These are phyloP conservation scores for Blera fallax DNA, from an alignment of 2,888 invertebrate genomes.

Conservation along the genomic window DNA sequence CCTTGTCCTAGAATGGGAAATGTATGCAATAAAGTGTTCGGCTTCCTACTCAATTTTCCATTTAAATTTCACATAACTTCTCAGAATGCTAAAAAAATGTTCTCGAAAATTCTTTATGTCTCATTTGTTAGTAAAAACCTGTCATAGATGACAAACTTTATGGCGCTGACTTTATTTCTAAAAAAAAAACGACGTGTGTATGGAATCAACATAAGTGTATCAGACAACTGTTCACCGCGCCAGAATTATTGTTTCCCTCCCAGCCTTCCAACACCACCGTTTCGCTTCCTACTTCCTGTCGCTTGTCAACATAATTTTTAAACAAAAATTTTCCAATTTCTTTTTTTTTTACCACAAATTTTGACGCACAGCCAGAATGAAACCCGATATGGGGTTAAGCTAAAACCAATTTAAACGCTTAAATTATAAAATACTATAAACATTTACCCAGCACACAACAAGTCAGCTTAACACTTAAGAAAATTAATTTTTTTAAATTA, in stretches of 20 bases:
- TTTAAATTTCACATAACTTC: not conserved
- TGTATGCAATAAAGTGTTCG: not conserved
- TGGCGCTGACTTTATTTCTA: conserved; percentile 8
- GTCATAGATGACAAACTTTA: conserved; percentile 26
- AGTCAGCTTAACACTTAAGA: not conserved
- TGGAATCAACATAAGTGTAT: not conserved
- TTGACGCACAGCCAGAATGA: conserved; percentile 21
- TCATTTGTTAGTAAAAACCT: not conserved
- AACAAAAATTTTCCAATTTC: not conserved
- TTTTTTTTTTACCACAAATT: not conserved
- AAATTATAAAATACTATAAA: not conserved
- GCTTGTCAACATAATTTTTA: conserved; percentile 3
- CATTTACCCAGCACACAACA: not conserved
- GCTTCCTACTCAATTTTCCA: not conserved
- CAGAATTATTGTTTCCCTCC: not conserved
- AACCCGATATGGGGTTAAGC: conserved; percentile 24
- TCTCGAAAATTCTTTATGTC: not conserved
- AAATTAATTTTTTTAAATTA: conserved; percentile 21
- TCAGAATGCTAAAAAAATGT: not conserved
- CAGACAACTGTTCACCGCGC: conserved; percentile 2
- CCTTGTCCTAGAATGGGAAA: not conserved
- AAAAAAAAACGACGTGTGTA: not conserved
- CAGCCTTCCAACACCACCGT: not conserved
- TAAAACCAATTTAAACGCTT: not conserved
- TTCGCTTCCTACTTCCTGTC: conserved; percentile 27